phyloP scores from a whole-genome alignment of 2,888 invertebrate genomes.

The Himalopsyche kuldschensis region DNA sequence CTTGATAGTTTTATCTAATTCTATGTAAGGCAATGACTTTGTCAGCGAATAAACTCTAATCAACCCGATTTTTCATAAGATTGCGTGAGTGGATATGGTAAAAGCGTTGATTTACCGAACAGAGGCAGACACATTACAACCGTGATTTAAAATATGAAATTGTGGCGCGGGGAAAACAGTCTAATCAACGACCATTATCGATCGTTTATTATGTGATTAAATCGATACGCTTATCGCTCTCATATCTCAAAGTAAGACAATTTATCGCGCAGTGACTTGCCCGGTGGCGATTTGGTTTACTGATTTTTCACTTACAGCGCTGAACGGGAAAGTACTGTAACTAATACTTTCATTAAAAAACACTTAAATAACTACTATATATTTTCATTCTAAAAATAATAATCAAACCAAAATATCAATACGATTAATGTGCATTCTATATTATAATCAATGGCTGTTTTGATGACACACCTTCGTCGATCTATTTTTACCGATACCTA shows the following conservation, averaged over 20 bases:
- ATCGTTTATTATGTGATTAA: not conserved
- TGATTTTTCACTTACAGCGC: not conserved
- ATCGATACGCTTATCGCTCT: not conserved
- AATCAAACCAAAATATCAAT: too few species aligned
- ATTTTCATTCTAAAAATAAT: too few species aligned
- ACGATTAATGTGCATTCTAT: too few species aligned
- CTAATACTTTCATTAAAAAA: not conserved
- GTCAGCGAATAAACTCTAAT: not conserved
- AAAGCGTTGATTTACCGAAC: not conserved
- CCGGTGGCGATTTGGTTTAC: not conserved
- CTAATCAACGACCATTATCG: not conserved
- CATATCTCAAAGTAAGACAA: not conserved
- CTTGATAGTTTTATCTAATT: not conserved
- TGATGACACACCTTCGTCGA: too few species aligned
- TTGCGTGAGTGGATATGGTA: not conserved
- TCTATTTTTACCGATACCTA: too few species aligned
- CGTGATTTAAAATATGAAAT: not conserved
- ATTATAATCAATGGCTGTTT: too few species aligned
- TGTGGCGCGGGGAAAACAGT: not conserved
- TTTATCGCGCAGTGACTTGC: not conserved
- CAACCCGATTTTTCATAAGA: not conserved
- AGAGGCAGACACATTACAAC: not conserved
- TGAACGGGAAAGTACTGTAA: not conserved
- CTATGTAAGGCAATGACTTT: not conserved
- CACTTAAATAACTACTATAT: too few species aligned